Evolutionary conservation across 2,797 vertebrate species (phyloP).

Genomic region (Mus minutoides): DNA sequence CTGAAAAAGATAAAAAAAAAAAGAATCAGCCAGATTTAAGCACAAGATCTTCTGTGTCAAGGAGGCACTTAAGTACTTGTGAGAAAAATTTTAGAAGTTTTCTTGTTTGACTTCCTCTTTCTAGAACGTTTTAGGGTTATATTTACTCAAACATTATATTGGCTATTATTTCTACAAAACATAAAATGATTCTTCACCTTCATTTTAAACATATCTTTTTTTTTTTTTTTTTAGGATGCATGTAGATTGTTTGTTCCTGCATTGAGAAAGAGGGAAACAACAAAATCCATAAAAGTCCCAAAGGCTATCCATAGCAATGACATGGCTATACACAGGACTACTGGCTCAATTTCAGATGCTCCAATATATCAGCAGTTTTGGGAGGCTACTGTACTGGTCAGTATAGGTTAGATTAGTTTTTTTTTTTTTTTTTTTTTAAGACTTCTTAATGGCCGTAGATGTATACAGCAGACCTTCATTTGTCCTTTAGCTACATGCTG

Average conservation of each 20-base stretch:
- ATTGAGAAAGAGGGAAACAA: constrained; percentile 9
- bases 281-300: constrained; percentile 34
- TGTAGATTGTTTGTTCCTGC: neutral
- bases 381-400: neutral
- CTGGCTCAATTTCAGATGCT: neutral
- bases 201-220: constrained; percentile 7
- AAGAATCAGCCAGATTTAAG: neutral
- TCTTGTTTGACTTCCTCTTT: constrained; percentile 1
- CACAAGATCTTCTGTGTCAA: neutral
- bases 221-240: neutral
- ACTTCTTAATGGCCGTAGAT: neutral
- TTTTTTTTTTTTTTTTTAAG: neutral
- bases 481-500: constrained; percentile 2
- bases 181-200: constrained; percentile 43
- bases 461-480: constrained; percentile 1
- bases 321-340: neutral
- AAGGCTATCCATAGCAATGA: neutral
- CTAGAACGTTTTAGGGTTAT: constrained; percentile 26
- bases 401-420: constrained; percentile 11
- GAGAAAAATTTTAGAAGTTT: constrained; percentile 40
- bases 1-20: neutral
- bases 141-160: constrained; percentile 43
- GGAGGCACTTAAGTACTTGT: neutral
- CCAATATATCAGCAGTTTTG: neutral
- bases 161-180: constrained; percentile 6